Evolutionary conservation across 2,888 invertebrate genomes (phyloP), one percentile per base, ranked within the genome.

Genomic region (Dicycla oo): DNA sequence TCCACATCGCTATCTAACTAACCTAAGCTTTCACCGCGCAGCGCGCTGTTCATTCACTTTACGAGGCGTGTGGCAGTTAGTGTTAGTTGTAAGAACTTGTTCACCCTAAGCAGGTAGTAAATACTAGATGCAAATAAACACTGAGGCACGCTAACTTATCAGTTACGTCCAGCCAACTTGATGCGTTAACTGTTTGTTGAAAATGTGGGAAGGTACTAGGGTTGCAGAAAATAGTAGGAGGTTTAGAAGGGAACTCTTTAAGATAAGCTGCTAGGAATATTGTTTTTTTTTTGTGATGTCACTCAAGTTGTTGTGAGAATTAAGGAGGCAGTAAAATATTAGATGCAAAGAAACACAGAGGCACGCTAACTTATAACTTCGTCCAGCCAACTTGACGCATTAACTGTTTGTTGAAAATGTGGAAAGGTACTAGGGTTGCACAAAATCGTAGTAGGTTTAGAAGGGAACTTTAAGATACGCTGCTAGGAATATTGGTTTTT

Each of bases 71-170:
- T 45, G 62, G 61, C 30, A 56, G 70, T 49, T 81, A 81, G 51
- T 26, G 56, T 80, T 60, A 69, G 61, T 70, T 71, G 73, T 72
- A 73, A 75, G 72, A 75, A 85, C 82, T 85, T 87, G 84, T 83
- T 86, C 83, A 82, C 79, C 68, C 53, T 83, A 82, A 88, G 75
- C 81, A 82, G 68, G 78, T 75, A 77, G 80, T 89, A 87, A 87
- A 88, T 88, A 83, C 82, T 85, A 79, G 80, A 87, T 86, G 88
- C 85, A 86, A 87, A 86, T 86, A 87, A 86, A 85, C 84, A 82
- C 64, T 49, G 69, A 68, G 65, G 68, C 83, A 77, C 78, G 82
- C 74, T 66, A 83, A 86, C 87, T 85, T 85, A 87, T 84, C 83
- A 80, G 81, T 86, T 68, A 73, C 73, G 71, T 75, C 69, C 72